Conservation (phyloP, 2,797 vertebrate species). For the Cossypha dichroa region DNA sequence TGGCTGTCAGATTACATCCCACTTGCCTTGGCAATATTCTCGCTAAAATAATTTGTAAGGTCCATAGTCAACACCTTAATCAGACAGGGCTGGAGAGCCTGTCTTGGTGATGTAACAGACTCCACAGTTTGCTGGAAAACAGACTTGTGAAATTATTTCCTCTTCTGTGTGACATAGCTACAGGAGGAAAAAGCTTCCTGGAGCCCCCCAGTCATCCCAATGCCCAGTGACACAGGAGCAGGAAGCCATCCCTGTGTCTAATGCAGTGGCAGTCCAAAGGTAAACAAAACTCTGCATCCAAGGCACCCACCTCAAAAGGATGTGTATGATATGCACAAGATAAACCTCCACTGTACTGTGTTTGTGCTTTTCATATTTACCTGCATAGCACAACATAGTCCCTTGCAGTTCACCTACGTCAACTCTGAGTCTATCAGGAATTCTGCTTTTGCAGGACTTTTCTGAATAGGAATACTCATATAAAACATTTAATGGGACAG, state of each 20-base stretch:
- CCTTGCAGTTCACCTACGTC: background rate
- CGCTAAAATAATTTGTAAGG: background rate
- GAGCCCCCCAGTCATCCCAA: background rate
- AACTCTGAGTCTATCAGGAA: background rate
- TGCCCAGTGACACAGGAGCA: background rate
- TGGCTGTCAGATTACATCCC: background rate
- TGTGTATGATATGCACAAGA: rapidly evolving
- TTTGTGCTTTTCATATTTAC: background rate
- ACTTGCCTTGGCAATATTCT: background rate
- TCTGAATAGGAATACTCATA: background rate
- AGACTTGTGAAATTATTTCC: background rate
- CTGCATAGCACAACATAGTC: background rate
- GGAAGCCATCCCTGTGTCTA: background rate
- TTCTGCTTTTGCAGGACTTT: background rate
- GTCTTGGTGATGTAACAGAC: background rate
- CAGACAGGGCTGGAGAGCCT: background rate
- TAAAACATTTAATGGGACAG: background rate
- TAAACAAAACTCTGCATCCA: background rate
- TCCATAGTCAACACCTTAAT: background rate
- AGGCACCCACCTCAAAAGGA: background rate
- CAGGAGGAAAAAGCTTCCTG: background rate
- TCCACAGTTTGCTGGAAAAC: background rate
- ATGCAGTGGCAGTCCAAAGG: background rate
- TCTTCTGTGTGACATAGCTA: background rate
- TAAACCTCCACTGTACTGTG: background rate